phyloP scores from a whole-genome alignment of 2,888 invertebrate species.

The Limnephilus lunatus region DNA sequence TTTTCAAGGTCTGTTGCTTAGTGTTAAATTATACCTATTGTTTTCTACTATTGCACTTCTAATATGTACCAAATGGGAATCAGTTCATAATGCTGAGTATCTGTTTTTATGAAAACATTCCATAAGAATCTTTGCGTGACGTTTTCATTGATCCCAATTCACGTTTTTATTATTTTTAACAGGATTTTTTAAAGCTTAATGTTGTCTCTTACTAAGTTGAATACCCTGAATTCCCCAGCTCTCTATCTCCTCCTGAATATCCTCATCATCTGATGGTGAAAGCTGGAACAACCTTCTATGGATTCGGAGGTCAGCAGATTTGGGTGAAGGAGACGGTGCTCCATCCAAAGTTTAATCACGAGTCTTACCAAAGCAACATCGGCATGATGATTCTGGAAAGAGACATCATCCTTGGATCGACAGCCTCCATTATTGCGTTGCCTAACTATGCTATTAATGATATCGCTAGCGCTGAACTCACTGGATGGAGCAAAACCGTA shows the following conservation, averaged over 20 bases:
- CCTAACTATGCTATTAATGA: background rate
- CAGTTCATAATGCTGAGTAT: no score
- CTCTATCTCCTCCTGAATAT: background rate
- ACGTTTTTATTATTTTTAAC: no score
- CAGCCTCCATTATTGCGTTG: background rate
- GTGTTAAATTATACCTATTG: no score
- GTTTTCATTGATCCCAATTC: background rate
- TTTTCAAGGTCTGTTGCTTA: no score
- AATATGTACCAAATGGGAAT: no score
- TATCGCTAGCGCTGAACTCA: background rate
- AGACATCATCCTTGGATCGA: background rate
- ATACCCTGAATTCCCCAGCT: background rate
- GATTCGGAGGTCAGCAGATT: conserved; percentile 38
- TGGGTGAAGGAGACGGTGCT: background rate
- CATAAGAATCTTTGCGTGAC: background rate
- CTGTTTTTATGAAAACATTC: background rate
- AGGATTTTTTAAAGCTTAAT: no score
- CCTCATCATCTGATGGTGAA: conserved; percentile 15
- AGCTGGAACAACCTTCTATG: conserved; percentile 38
- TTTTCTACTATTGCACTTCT: no score
- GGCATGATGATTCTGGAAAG: background rate
- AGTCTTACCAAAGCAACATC: conserved; percentile 32
- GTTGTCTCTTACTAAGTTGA: background rate
- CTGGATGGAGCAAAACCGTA: conserved; percentile 33
- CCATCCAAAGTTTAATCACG: conserved; percentile 25